Percentiles rank a stretch among this genome's conserved stretches.
These are phyloP conservation scores for Anguilla anguilla DNA, from an alignment of 2,797 vertebrate species.

Conservation along the genomic window DNA sequence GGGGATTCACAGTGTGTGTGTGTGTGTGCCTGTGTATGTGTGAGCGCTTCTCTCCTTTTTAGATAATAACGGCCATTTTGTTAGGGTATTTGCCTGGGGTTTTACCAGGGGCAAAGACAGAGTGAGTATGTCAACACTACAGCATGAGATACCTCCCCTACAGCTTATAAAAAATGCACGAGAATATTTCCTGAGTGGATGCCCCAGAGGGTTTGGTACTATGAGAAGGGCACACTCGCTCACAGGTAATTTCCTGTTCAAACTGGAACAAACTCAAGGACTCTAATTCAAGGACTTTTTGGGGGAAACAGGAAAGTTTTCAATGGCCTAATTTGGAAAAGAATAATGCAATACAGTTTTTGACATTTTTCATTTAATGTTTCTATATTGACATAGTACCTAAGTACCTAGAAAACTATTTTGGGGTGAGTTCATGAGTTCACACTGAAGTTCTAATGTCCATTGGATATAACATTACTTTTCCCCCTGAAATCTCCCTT, in stretches of 20 bases:
- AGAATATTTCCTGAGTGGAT: constrained; percentile 58
- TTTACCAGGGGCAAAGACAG: not conserved
- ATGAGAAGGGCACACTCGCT: constrained; percentile 60
- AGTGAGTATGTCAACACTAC: constrained; percentile 16
- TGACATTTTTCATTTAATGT: not conserved
- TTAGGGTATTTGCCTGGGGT: not conserved
- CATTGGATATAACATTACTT: not conserved
- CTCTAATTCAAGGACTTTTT: constrained; percentile 10
- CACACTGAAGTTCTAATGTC: not conserved
- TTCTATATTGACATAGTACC: not conserved
- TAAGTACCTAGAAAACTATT: not conserved
- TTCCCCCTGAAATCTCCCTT: not conserved
- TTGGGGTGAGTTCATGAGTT: not conserved
- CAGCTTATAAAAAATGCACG: constrained; percentile 63
- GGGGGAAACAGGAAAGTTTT: not conserved
- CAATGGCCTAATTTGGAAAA: not conserved
- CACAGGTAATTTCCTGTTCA: constrained; percentile 54
- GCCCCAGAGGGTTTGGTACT: constrained; percentile 50
- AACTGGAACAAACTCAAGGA: constrained; percentile 38
- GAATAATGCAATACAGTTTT: not conserved
- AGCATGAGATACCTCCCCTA: constrained; percentile 22
- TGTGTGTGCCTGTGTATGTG: not conserved
- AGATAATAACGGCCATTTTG: not conserved
- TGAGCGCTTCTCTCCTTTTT: not conserved
- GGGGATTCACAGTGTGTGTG: not conserved